Evolutionary conservation across 2,797 vertebrate genomes (phyloP), one percentile per base, ranked within the genome.

Genomic region (Smutsia temminckii): DNA sequence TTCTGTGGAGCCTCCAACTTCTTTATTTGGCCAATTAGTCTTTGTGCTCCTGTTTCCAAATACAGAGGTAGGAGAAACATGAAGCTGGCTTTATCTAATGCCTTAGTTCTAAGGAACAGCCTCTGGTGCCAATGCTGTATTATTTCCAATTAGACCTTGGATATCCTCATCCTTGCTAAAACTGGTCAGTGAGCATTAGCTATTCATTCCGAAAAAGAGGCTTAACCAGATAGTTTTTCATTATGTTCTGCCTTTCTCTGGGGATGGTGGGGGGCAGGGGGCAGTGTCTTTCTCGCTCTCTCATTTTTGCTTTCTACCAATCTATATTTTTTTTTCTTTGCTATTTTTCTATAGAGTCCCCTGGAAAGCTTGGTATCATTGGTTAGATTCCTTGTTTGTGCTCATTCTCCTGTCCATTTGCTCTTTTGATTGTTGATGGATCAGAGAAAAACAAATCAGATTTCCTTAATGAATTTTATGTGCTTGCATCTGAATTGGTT

Each of bases 381-480:
- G 78, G 11, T 83, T 69, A 64, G 61, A 42, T 25, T 72, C 49
- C 74, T 34, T 40, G 40, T 93, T 78, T 40, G 23, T 85, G 29
- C 16, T 85, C 42, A 13, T 91, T 49, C 27, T 96, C 85, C 93
- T 93, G 66, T 97, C 66, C 25, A 72, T 89, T 94, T 49, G 6
- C 66, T 94, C 49, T 97, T 88, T 61, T 85, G 53, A 96, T 69
- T 80, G 46, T 94, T 98, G 97, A 97, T 94, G 11, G 92, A 94
- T 85, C 53, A 37, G 34, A 95, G 93, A 86, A 92, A 93, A 96
- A 83, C 32, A 88, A 53, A 95, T 95, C 49, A 4, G 12, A 68
- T 97, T 97, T 96, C 78, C 93, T 91, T 95, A 97, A 94, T 96
- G 66, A 55, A 37, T 95, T 63, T 96, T n/a, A 88, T 95, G 89